Evolutionary conservation across 2,113 vertebrate species (phyloP), one percentile per base, ranked within the genome.

Genomic region (Propithecus coquereli): DNA sequence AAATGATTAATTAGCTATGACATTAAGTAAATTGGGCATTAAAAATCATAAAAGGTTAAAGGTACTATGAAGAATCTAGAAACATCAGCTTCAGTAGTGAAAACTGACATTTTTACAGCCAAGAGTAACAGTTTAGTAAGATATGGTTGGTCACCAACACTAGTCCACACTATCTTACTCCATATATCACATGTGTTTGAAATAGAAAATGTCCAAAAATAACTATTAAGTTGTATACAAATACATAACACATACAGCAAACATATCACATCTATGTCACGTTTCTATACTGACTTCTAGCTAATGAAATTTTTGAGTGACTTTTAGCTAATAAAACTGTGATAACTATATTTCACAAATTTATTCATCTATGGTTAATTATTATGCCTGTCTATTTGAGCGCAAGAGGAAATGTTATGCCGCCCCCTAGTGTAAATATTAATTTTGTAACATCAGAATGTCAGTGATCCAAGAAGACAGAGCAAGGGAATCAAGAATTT

Each of bases 381-480:
- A 92, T 32, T 76, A 8, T 37, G 50, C 34, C 22, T 65, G 2
- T 66, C 37, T 25, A 43, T 22, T 37, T 34, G 8, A 66, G 63
- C 94, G 22, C 40, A 92, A 94, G 88, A 93, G 47, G 7, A 97
- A 91, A 94, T 85, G 80, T 77, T 91, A 90, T 97, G 90, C 25
- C 23, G 87, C 97, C 93, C 97, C 94, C 97, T 96, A 94, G 96
- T 96, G 97, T 96, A 95, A 96, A 94, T 93, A 94, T 68, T 85
- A 77, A 91, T 63, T 87, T 85, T 66, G 57, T 77, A 93, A 57
- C 27, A 66, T 37, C 45, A 84, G 63, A 93, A 57, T 8, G 40
- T 34, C 43, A 91, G 25, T 80, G 13, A 65, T 61, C 20, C 16
- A 82, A 94, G 70, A 93, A 63, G 66, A 70, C 14, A 37, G 3